Percentiles rank a stretch among this genome's conserved stretches.
Conservation (phyloP, 2,888 invertebrate genomes). For the Acrobasis suavella region DNA sequence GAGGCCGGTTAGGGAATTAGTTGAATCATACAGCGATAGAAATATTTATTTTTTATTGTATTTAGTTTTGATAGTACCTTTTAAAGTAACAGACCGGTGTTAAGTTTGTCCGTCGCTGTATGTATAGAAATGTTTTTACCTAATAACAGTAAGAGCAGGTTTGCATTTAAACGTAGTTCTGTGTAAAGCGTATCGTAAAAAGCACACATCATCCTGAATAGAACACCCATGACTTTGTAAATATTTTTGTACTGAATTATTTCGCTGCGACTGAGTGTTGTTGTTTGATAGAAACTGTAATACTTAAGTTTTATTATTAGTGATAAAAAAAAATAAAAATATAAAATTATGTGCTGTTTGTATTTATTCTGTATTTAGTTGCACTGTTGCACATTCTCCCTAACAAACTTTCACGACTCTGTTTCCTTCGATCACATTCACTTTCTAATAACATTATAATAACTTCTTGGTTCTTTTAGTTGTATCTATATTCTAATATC, state of each 20-base stretch:
- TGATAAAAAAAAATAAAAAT: conserved; percentile 80
- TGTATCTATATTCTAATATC: conserved; percentile 34
- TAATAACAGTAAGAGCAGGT: conserved; percentile 46
- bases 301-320: conserved; percentile 81
- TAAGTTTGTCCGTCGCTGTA: conserved; percentile 39
- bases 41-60: conserved; percentile 71
- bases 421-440: conserved; percentile 58
- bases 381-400: conserved; percentile 64
- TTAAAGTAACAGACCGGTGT: conserved; percentile 43
- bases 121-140: conserved; percentile 38
- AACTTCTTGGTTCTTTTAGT: conserved; percentile 57
- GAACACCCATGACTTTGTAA: conserved; percentile 69
- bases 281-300: conserved; percentile 81
- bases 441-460: conserved; percentile 65
- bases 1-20: conserved; percentile 64
- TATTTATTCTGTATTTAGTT: conserved; percentile 62
- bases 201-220: conserved; percentile 42
- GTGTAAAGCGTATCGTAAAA: conserved; percentile 47
- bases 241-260: conserved; percentile 75
- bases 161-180: conserved; percentile 71
- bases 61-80: conserved; percentile 56
- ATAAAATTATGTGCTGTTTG: conserved; percentile 55
- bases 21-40: conserved; percentile 64
- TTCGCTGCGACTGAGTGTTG: conserved; percentile 79
- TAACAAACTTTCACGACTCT: conserved; percentile 63